phyloP scores from a whole-genome alignment of 2,797 vertebrate genomes.

The Pangasius djambal region DNA sequence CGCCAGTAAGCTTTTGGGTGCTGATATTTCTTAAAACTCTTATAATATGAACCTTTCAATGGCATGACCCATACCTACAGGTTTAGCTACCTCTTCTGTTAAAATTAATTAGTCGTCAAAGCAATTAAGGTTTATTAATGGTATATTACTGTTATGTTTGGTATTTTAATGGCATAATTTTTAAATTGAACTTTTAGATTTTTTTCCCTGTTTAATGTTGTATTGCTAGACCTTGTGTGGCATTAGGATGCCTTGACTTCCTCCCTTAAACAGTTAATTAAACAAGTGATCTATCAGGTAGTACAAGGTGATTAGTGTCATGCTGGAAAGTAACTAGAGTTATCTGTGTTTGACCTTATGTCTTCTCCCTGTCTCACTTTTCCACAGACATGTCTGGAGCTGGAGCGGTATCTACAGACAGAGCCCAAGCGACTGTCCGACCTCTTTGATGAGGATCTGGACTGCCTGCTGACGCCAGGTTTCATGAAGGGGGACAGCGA shows the following conservation, averaged over 20 bases:
- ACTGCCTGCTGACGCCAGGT: slow-evolving; percentile 88
- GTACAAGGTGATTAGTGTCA: not conserved
- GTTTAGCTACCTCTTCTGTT: not conserved
- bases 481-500: slow-evolving; percentile 87
- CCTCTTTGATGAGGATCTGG: slow-evolving; percentile 93
- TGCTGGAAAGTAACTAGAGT: slow-evolving; percentile 1
- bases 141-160: not conserved
- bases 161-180: not conserved
- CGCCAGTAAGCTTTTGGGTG: slow-evolving; percentile 11
- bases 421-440: slow-evolving; percentile 94
- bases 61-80: not conserved
- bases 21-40: not conserved
- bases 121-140: not conserved
- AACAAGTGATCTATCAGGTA: slow-evolving; percentile 13
- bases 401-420: slow-evolving; percentile 98
- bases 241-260: not conserved
- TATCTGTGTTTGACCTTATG: slow-evolving; percentile 4
- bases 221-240: not conserved
- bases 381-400: slow-evolving; percentile 90
- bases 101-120: not conserved
- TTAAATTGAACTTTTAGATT: not conserved
- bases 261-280: slow-evolving; percentile 3
- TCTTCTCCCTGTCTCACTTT: not conserved
- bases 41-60: not conserved
- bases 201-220: not conserved